A percentile compares a stretch with the other conserved stretches of the same genome.
Conservation (phyloP, 2,113 vertebrate genomes). For the Rhipidura dahli region DNA sequence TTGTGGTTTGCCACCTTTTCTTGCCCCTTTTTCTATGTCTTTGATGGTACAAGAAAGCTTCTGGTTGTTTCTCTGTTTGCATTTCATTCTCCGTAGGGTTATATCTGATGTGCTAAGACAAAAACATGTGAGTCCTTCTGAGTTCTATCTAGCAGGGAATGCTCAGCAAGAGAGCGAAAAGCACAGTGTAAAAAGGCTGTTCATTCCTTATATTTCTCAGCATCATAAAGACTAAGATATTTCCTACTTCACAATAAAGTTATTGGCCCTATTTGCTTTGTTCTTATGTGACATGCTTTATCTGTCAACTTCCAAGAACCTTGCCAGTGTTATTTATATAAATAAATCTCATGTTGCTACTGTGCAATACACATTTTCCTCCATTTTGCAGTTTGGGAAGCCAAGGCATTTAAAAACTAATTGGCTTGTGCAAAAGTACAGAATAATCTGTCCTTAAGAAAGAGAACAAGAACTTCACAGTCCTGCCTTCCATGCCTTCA, state of each 20-base stretch:
- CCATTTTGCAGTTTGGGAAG: neutral
- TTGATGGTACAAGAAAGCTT: conserved; percentile 34
- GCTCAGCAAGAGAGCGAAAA: neutral
- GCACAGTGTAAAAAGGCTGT: neutral
- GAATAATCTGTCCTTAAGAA: neutral
- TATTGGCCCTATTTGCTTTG: neutral
- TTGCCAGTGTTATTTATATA: neutral
- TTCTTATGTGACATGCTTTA: neutral
- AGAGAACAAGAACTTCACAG: neutral
- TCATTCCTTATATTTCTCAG: neutral
- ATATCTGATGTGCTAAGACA: neutral
- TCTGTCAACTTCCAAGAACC: neutral
- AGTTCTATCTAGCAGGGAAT: neutral
- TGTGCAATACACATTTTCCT: neutral
- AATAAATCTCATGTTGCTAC: neutral
- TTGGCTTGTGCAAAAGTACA: neutral
- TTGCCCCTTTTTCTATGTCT: conserved; percentile 14
- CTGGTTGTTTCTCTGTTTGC: neutral
- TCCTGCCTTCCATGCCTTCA: neutral
- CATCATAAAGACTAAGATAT: neutral
- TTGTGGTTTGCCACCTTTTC: conserved; percentile 30
- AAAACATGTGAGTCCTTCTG: neutral
- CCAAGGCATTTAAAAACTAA: neutral
- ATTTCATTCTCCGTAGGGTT: neutral
- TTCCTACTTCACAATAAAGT: neutral